A percentile compares a stretch with the other conserved stretches of the same genome.
Evolutionary conservation across 1,140 invertebrate species (phyloP).

Genomic region (Pseudomyrmex sp.): DNA sequence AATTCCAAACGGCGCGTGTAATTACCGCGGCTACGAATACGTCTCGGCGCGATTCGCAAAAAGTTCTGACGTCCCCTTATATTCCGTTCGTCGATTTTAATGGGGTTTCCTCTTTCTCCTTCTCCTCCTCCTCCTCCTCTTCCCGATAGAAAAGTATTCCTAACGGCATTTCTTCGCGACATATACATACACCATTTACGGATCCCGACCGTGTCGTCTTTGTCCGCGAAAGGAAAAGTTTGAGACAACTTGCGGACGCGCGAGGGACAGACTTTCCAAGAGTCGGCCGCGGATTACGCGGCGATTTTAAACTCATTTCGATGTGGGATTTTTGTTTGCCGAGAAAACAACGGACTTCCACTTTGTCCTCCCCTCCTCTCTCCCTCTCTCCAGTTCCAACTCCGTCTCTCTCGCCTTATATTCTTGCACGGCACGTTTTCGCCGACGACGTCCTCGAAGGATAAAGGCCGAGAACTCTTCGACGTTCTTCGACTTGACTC

Average conservation of each 20-base stretch:
- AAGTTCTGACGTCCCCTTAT: conserved; percentile 20
- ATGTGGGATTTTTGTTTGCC: conserved; percentile 66
- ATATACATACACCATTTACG: conserved; percentile 12
- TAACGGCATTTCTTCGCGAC: conserved; percentile 48
- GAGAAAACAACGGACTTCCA: conserved; percentile 63
- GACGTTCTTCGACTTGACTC: conserved; percentile 36
- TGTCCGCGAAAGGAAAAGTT: conserved; percentile 33
- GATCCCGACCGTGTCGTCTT: conserved; percentile 25
- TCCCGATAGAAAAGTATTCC: conserved; percentile 25
- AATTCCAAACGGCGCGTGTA: conserved; percentile 38
- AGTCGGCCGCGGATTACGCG: conserved; percentile 62
- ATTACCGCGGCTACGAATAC: conserved; percentile 21
- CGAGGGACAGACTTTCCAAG: conserved; percentile 2
- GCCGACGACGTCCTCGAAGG: conserved; percentile 20
- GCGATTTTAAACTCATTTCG: conserved; percentile 76
- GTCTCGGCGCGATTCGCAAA: neutral
- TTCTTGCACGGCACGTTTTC: conserved; percentile 43
- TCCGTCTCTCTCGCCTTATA: conserved; percentile 5
- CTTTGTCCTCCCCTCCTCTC: neutral
- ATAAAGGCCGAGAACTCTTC: conserved; percentile 39
- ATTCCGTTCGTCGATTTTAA: conserved; percentile 46
- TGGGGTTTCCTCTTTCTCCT: neutral
- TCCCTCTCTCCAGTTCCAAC: neutral
- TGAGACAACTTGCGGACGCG: conserved; percentile 26
- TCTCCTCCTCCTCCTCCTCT: too few species aligned